A percentile compares a stretch with the other conserved stretches of the same genome.
Conservation (phyloP, 2,797 vertebrate genomes). For the Megaceryle alcyon region DNA sequence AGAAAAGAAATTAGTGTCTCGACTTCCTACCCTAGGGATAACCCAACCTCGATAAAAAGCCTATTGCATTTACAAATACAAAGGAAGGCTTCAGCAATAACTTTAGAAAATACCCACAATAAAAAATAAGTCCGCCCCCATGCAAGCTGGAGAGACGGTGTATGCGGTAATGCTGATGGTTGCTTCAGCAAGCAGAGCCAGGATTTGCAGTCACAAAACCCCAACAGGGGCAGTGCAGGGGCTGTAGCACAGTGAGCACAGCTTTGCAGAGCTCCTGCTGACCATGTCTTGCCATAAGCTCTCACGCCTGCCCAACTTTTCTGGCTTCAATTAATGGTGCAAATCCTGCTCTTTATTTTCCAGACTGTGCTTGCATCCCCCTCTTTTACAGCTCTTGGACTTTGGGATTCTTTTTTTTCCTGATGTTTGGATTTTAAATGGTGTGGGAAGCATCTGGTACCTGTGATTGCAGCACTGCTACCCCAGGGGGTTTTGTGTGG, state of each 20-base stretch:
- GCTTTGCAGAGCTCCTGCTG: not conserved
- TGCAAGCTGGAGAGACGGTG: not conserved
- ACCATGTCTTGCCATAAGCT: not conserved
- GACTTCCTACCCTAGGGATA: not conserved
- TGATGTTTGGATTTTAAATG: not conserved
- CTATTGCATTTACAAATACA: not conserved
- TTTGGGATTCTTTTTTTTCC: not conserved
- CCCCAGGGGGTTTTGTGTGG: not conserved
- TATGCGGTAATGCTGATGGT: not conserved
- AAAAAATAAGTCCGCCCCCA: not conserved
- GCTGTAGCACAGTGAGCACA: not conserved
- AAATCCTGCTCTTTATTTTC: not conserved
- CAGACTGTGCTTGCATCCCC: not conserved
- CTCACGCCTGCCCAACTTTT: not conserved
- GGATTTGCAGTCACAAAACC: not conserved
- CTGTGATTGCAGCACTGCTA: rapidly evolving
- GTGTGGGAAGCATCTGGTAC: not conserved
- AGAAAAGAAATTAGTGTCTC: conserved; percentile 23
- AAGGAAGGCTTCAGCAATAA: not conserved
- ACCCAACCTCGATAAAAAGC: not conserved
- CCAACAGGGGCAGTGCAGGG: not conserved
- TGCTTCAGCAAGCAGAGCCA: not conserved
- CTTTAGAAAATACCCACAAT: not conserved
- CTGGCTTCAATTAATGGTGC: not conserved
- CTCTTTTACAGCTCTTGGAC: not conserved